Evolutionary conservation across 1,140 invertebrate genomes (phyloP).

Genomic region (Hesperophylax magnus): DNA sequence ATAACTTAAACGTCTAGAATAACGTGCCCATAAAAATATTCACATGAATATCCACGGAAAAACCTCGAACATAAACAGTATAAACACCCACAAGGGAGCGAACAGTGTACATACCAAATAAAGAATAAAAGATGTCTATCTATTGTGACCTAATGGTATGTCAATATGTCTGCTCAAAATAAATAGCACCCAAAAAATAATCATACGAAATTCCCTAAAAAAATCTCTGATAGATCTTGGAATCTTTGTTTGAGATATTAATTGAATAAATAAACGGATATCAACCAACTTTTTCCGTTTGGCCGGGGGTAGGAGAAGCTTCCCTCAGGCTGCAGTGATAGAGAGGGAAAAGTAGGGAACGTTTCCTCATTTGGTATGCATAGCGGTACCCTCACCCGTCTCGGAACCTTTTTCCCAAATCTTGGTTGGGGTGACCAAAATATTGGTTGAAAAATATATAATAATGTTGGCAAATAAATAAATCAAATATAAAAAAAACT

Average conservation of each 20-base stretch:
- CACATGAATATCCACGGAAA: too few relatives aligned
- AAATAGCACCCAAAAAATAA: too few relatives aligned
- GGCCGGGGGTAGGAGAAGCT: too few relatives aligned
- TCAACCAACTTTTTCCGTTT: background rate
- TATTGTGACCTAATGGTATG: background rate
- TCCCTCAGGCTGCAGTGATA: background rate
- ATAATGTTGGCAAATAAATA: background rate
- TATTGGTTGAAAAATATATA: background rate
- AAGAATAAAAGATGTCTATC: background rate
- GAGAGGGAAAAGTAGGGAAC: background rate
- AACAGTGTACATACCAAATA: too few relatives aligned
- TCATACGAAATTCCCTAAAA: too few relatives aligned
- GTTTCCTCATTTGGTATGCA: constrained; percentile 30
- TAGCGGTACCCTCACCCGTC: background rate
- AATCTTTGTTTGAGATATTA: background rate
- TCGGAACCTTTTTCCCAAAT: constrained; percentile 5
- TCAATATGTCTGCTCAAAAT: background rate
- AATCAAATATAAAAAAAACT: too few relatives aligned
- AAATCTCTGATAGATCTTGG: too few relatives aligned
- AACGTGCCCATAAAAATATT: too few relatives aligned
- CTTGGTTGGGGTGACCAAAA: background rate
- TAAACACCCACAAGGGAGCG: too few relatives aligned
- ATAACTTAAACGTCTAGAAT: too few relatives aligned
- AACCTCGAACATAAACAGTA: too few relatives aligned
- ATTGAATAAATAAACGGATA: constrained; percentile 11